Conservation (phyloP, 2,888 invertebrate species). For the Drosophila siamana region DNA sequence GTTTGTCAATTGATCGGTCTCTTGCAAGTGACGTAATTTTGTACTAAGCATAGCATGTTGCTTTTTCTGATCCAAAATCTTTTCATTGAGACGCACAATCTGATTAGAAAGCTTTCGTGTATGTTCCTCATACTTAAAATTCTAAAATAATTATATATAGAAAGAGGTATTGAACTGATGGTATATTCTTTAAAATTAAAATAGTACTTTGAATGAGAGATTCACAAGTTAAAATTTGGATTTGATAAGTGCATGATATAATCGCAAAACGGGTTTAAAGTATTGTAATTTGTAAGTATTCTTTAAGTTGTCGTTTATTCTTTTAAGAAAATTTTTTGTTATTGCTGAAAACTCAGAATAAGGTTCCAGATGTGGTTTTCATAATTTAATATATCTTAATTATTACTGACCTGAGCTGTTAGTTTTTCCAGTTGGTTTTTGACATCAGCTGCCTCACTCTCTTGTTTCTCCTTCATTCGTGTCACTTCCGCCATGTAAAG, state of each 20-base stretch:
- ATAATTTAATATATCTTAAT: too few relatives aligned
- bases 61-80: constrained; percentile 83
- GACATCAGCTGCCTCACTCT: constrained; percentile 73
- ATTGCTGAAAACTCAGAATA: too few relatives aligned
- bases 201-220: too few relatives aligned
- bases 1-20: constrained; percentile 13
- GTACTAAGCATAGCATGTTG: constrained; percentile 82
- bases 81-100: constrained; percentile 83
- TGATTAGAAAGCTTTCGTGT: constrained; percentile 82
- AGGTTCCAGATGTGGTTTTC: too few relatives aligned
- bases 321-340: too few relatives aligned
- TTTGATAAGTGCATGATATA: too few relatives aligned
- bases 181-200: too few relatives aligned
- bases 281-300: too few relatives aligned
- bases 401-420: constrained; percentile 75
- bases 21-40: constrained; percentile 79
- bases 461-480: constrained; percentile 84
- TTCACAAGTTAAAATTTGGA: too few relatives aligned
- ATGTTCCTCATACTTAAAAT: constrained; percentile 82
- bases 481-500: constrained; percentile 84
- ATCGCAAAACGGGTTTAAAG: too few relatives aligned
- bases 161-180: background rate
- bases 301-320: too few relatives aligned
- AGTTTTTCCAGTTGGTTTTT: constrained; percentile 73
- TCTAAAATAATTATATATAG: constrained; percentile 56